phyloP scores from a whole-genome alignment of 2,888 invertebrate genomes.

The Xestia c-nigrum region DNA sequence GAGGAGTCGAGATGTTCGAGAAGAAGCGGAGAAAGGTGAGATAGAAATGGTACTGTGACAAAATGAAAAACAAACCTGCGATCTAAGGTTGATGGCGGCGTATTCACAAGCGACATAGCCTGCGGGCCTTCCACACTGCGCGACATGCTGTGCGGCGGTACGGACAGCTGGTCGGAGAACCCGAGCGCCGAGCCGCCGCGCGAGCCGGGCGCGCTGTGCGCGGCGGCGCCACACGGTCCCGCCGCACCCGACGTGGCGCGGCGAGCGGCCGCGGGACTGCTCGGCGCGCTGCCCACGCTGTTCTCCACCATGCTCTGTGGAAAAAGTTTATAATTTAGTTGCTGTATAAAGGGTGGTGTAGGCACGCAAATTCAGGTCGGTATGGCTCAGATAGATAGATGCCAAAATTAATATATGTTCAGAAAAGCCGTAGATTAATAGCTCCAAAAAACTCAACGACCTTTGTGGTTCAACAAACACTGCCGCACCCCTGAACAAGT shows the following conservation, averaged over 20 bases:
- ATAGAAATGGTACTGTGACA: not conserved
- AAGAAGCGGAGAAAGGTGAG: not conserved
- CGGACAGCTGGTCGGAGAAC: slow-evolving; percentile 77
- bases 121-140: slow-evolving; percentile 90
- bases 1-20: not conserved
- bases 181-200: slow-evolving; percentile 88
- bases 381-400: not conserved
- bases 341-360: not conserved
- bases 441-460: not conserved
- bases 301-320: slow-evolving; percentile 85
- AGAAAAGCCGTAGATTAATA: not conserved
- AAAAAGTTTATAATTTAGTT: not conserved
- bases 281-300: slow-evolving; percentile 92
- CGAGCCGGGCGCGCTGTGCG: slow-evolving; percentile 78
- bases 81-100: slow-evolving; percentile 87
- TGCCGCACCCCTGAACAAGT: not conserved
- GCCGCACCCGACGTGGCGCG: slow-evolving; percentile 59
- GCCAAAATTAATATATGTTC: not conserved
- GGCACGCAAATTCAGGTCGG: not conserved
- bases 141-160: slow-evolving; percentile 85
- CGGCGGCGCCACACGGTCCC: slow-evolving; percentile 56
- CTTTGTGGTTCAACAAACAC: not conserved
- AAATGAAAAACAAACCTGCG: slow-evolving; percentile 82
- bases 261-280: slow-evolving; percentile 83
- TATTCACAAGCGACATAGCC: slow-evolving; percentile 70